phyloP scores from a whole-genome alignment of 2,797 vertebrate genomes.

The Peromyscus melanophrys region DNA sequence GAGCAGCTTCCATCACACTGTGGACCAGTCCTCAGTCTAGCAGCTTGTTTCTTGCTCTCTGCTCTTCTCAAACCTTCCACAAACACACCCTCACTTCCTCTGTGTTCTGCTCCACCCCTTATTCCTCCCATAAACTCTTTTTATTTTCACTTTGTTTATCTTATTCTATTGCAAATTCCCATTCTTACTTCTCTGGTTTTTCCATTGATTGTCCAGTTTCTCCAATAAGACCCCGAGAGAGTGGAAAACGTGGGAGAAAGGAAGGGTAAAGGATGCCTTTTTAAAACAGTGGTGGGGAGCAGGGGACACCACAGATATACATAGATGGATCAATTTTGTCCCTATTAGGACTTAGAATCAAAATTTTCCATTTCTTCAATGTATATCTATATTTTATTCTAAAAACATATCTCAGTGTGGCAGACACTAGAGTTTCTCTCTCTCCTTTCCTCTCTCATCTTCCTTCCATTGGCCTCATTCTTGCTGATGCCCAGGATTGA shows the following conservation, averaged over 20 bases:
- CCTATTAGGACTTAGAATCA: slow-evolving; percentile 1
- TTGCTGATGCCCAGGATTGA: background rate
- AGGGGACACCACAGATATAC: background rate
- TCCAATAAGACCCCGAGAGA: background rate
- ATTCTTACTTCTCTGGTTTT: slow-evolving; percentile 7
- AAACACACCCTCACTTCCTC: background rate
- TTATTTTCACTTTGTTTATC: slow-evolving; percentile 17
- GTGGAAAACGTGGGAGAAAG: background rate
- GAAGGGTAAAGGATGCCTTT: background rate
- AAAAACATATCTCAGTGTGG: background rate
- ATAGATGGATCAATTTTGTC: background rate
- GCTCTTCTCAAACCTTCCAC: background rate
- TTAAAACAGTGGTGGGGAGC: background rate
- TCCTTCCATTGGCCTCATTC: background rate
- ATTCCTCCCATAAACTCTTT: background rate
- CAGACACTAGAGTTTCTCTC: background rate
- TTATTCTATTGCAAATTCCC: background rate
- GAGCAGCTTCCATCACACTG: too few species aligned
- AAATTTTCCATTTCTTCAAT: background rate
- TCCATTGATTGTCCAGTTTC: background rate
- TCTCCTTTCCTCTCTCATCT: background rate
- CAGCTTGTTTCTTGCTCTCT: background rate
- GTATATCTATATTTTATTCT: background rate
- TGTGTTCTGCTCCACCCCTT: background rate
- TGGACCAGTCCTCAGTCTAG: background rate